Base-by-base conservation (phyloP, 2,888 invertebrate genomes). In the Limenitis camilla region DNA sequence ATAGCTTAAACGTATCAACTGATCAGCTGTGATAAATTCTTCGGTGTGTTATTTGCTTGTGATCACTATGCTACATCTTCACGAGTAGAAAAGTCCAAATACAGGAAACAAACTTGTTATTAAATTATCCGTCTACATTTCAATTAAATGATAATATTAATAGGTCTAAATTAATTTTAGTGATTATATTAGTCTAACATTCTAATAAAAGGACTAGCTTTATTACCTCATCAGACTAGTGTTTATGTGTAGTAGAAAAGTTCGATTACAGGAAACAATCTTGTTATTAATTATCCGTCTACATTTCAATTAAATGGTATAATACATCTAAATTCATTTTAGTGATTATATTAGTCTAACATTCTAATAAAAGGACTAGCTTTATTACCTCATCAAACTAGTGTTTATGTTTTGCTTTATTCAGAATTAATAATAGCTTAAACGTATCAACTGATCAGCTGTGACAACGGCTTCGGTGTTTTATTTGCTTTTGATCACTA, bases 201-300 rank as follows among this genome's bases (percentile, higher is more conserved):
- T 61, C 60, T 59, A 61, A 59, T 60, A 60, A 62, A 69, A 67
- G 65, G 67, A 67, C 65, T 63, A 69, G 68, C 64, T 70, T n/a
- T 78, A 76, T 75, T 72, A 64, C 45, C 35, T 11, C 39, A 38
- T 46, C 40, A 31, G 30, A 27, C 51, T 11, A n/a, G 31, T 52
- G 49, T 51, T 55, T 53, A 56, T 47, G 48, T 52, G 43, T 52
- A 30, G 31, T 42, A 11, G 6, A 29, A 7, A 11, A 1, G 8
- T 5, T 11, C 19, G 19, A 19, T 19, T 19, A 19, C 19, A 19
- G 19, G 19, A 19, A 19, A 19, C 19, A 19, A 19, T 2, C 19
- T 19, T 19, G 19, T 19, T 19, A 19, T 19, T n/a, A n/a, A n/a
- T n/a, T n/a, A n/a, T n/a, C n/a, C n/a, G n/a, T n/a, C n/a, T n/a